Percentiles rank a stretch among this genome's conserved stretches.
Evolutionary conservation across 2,797 vertebrate species (phyloP).

Genomic region (Thamnophis elegans): DNA sequence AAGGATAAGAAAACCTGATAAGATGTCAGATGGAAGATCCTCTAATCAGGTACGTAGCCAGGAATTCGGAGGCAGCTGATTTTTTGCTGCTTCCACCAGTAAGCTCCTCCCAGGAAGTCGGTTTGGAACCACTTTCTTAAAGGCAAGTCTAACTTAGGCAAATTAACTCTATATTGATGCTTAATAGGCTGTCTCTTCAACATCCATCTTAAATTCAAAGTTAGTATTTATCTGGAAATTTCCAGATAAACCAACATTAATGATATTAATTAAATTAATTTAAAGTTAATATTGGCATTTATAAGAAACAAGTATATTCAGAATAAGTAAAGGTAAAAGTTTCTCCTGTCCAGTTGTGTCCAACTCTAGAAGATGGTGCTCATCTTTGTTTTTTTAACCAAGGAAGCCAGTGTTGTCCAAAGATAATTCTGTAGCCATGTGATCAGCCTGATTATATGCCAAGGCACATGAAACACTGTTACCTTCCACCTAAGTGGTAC

Average conservation of each 20-base stretch:
- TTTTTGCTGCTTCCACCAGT: no score
- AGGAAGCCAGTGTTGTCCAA: neutral
- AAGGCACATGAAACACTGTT: neutral
- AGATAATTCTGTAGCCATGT: neutral
- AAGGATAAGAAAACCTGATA: no score
- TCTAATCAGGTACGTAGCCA: no score
- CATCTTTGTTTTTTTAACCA: neutral
- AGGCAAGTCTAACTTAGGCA: neutral
- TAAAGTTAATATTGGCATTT: neutral
- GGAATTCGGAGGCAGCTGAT: no score
- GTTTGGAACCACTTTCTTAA: neutral
- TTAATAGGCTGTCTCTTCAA: neutral
- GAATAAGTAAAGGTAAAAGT: neutral
- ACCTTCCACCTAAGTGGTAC: neutral
- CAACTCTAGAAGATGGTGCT: neutral
- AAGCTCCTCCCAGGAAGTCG: no score
- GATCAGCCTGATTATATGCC: neutral
- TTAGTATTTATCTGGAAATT: neutral
- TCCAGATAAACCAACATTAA: neutral
- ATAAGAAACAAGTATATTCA: neutral
- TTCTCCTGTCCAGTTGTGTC: neutral
- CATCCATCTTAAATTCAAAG: neutral
- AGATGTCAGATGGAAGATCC: no score
- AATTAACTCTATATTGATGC: neutral
- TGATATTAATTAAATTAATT: neutral